Percentiles rank a stretch among this genome's conserved stretches.
Conservation (phyloP, 2,797 vertebrate species). For the Mormyrus proboscirostris region DNA sequence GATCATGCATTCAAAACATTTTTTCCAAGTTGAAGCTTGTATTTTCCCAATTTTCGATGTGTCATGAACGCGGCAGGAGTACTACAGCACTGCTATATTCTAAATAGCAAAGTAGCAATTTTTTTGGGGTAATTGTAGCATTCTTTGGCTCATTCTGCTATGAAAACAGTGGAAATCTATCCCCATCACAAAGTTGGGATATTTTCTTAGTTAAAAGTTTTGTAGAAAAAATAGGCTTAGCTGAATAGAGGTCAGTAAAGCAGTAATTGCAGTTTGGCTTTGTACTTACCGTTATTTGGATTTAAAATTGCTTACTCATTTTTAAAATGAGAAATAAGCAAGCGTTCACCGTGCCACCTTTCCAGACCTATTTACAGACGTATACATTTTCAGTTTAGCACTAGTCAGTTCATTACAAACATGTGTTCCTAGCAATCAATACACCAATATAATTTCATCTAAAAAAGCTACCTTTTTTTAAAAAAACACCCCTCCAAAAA, state of each 20-base stretch:
- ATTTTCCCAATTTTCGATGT: background rate
- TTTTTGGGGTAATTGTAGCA: background rate
- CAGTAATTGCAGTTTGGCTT: background rate
- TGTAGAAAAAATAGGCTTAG: background rate
- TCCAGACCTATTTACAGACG: background rate
- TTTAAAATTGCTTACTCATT: background rate
- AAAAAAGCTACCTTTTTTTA: background rate
- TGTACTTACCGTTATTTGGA: background rate
- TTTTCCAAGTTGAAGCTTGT: background rate
- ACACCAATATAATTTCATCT: background rate
- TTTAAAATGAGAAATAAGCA: background rate
- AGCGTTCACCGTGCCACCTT: background rate
- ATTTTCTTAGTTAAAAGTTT: background rate
- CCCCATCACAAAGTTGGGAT: background rate
- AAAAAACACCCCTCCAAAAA: background rate
- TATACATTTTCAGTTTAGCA: slow-evolving; percentile 1
- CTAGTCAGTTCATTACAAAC: background rate
- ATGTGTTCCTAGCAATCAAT: background rate
- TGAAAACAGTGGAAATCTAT: background rate
- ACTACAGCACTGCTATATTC: background rate
- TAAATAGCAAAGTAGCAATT: background rate
- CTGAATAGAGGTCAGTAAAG: background rate
- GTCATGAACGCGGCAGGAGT: background rate
- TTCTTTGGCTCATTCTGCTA: background rate
- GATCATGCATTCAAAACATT: background rate